These are phyloP conservation scores for Panthera tigris DNA, from an alignment of 2,113 vertebrate genomes.

Conservation along the genomic window DNA sequence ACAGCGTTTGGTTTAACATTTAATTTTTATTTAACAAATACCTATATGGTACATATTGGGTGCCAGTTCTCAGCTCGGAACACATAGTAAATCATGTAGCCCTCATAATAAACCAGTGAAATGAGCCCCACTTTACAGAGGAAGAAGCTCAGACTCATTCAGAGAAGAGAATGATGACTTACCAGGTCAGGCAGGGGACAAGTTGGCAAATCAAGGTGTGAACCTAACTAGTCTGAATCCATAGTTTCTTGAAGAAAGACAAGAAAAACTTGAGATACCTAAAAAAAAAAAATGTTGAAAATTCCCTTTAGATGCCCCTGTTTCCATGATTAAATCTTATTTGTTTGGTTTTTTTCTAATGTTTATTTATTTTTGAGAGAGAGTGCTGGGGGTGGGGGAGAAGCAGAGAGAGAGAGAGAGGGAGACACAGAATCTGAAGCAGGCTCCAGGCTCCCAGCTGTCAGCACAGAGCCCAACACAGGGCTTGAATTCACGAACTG, in stretches of 20 bases:
- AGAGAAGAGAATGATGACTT: not conserved
- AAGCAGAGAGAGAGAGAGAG: too few relatives aligned
- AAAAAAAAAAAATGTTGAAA: not conserved
- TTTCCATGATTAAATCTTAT: not conserved
- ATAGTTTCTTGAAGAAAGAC: not conserved
- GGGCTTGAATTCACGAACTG: too few relatives aligned
- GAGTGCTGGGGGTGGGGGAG: too few relatives aligned
- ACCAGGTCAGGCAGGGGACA: not conserved
- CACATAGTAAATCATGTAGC: not conserved
- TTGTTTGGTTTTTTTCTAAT: not conserved
- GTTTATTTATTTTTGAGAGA: too few relatives aligned
- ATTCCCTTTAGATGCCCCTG: not conserved
- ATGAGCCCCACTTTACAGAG: not conserved
- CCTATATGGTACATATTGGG: not conserved
- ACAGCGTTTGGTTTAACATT: not conserved
- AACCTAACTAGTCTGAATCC: not conserved
- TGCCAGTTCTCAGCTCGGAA: not conserved
- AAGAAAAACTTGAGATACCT: not conserved
- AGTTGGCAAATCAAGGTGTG: not conserved
- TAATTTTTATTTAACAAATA: constrained; percentile 1
- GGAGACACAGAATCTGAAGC: too few relatives aligned
- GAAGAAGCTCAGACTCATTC: not conserved
- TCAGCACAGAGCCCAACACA: too few relatives aligned
- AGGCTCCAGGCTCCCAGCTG: too few relatives aligned
- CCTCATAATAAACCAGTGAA: not conserved